phyloP scores from a whole-genome alignment of 2,113 vertebrate species.

The Podocnemis expansa region DNA sequence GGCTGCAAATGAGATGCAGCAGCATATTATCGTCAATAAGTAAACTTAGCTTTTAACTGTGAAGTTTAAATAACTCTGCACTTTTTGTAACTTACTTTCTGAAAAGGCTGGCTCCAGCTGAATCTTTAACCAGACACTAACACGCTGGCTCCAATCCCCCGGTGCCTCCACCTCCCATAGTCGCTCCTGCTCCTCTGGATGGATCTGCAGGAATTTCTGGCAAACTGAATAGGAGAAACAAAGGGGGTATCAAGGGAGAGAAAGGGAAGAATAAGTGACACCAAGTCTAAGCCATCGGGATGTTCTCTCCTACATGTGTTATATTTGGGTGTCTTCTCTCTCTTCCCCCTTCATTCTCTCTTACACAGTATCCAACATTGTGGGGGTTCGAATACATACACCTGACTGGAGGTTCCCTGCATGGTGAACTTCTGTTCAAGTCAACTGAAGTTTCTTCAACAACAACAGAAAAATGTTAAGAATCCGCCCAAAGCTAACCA shows the following conservation, averaged over 20 bases:
- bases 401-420: neutral
- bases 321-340: neutral
- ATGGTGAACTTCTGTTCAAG: neutral
- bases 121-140: conserved; percentile 90
- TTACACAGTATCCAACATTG: neutral
- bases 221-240: conserved; percentile 80
- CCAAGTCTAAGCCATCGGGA: neutral
- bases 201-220: conserved; percentile 81
- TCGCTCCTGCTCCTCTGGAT: conserved; percentile 76
- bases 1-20: conserved; percentile 5
- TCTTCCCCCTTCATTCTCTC: neutral
- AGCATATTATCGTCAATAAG: neutral
- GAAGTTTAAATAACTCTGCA: neutral
- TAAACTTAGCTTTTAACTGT: neutral
- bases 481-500: neutral
- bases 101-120: conserved; percentile 71
- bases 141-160: conserved; percentile 86
- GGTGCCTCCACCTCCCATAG: conserved; percentile 92
- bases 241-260: neutral
- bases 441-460: neutral
- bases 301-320: neutral
- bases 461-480: neutral
- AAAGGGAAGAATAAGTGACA: neutral
- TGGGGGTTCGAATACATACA: neutral
- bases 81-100: conserved; percentile 66